phyloP scores from a whole-genome alignment of 2,797 vertebrate genomes.

The Echiichthys vipera region DNA sequence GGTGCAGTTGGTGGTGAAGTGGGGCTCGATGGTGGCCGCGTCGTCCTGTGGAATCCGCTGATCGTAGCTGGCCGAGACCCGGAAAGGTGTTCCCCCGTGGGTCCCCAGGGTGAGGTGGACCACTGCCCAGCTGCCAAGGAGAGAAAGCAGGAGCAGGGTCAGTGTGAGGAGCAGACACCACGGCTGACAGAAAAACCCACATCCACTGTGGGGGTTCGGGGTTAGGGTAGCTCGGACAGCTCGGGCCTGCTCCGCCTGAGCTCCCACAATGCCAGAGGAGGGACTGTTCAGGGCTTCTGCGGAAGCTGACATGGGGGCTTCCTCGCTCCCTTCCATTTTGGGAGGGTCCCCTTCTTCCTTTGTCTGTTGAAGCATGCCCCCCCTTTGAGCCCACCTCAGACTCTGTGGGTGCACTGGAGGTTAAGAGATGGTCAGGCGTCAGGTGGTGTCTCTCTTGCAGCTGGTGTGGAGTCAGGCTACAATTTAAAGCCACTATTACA shows the following conservation, averaged over 20 bases:
- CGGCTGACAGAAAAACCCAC: conserved; percentile 63
- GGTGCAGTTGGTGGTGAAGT: conserved; percentile 87
- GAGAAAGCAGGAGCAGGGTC: conserved; percentile 85
- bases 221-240: conserved; percentile 64
- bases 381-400: conserved; percentile 39
- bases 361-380: conserved; percentile 61
- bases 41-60: conserved; percentile 73
- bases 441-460: conserved; percentile 23
- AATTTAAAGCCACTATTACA: conserved; percentile 13
- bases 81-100: conserved; percentile 74
- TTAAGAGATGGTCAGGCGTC: conserved; percentile 34
- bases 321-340: conserved; percentile 58
- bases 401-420: conserved; percentile 19
- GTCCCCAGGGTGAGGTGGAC: conserved; percentile 83
- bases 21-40: conserved; percentile 79
- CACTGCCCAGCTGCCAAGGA: conserved; percentile 88
- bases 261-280: conserved; percentile 45
- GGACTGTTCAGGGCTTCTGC: conserved; percentile 55
- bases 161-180: conserved; percentile 79
- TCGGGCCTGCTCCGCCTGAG: conserved; percentile 58
- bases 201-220: conserved; percentile 47
- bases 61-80: conserved; percentile 82
- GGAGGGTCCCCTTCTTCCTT: conserved; percentile 65
- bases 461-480: conserved; percentile 6
- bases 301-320: conserved; percentile 55